phyloP scores from a whole-genome alignment of 2,797 vertebrate species.

The Anabas testudineus region DNA sequence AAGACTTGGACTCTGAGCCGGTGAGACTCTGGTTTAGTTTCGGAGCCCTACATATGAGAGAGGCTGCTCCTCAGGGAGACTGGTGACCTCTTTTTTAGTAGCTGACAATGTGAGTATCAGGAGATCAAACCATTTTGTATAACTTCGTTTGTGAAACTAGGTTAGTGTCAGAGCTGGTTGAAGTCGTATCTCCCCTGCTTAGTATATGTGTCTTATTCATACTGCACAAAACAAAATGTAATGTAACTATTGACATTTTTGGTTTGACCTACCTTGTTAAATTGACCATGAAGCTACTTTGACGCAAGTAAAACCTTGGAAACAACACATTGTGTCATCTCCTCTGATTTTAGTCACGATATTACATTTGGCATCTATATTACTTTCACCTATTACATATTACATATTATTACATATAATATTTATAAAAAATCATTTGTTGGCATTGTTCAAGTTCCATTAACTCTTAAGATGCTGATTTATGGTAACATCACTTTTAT shows the following conservation, averaged over 20 bases:
- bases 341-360: no score
- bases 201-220: not conserved
- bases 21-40: constrained; percentile 35
- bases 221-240: not conserved
- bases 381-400: not conserved
- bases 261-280: not conserved
- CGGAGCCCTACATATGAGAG: constrained; percentile 4
- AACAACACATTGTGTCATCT: no score
- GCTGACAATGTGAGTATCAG: constrained; percentile 13
- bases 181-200: not conserved
- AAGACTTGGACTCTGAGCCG: constrained; percentile 14
- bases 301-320: no score
- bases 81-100: constrained; percentile 35
- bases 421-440: not conserved
- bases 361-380: not conserved
- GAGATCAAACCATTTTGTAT: constrained; percentile 9
- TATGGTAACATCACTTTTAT: not conserved
- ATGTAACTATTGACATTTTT: not conserved
- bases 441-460: not conserved
- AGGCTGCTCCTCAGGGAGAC: constrained; percentile 41
- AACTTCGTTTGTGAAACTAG: not conserved
- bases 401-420: no score
- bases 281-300: not conserved
- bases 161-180: not conserved
- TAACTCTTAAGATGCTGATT: not conserved